Percentiles rank a stretch among this genome's conserved stretches.
Evolutionary conservation across 2,797 vertebrate species (phyloP).

Genomic region (Gymnothorax reevesii): DNA sequence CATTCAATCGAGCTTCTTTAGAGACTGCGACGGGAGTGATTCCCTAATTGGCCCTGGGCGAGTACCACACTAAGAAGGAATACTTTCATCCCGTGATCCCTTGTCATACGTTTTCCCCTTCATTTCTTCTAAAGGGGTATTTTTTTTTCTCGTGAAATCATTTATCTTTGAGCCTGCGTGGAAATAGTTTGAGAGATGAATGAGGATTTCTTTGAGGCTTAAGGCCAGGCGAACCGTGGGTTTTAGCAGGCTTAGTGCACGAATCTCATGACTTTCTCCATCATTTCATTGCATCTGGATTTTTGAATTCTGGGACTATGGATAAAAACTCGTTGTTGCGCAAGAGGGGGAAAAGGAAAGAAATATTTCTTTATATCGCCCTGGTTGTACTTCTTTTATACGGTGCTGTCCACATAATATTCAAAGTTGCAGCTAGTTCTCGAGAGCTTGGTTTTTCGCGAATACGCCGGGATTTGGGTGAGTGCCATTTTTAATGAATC

Average conservation of each 20-base stretch:
- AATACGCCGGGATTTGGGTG: constrained; percentile 69
- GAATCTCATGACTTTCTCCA: constrained; percentile 46
- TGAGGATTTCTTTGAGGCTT: background rate
- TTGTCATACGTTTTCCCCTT: background rate
- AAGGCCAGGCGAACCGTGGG: background rate
- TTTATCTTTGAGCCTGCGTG: constrained; percentile 48
- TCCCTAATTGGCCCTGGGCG: constrained; percentile 27
- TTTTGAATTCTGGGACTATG: constrained; percentile 44
- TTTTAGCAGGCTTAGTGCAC: constrained; percentile 4
- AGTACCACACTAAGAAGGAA: constrained; percentile 52
- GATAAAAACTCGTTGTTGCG: constrained; percentile 42
- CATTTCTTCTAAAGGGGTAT: background rate
- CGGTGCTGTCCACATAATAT: constrained; percentile 62
- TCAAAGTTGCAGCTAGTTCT: constrained; percentile 49
- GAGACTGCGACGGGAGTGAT: background rate
- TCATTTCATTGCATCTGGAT: constrained; percentile 28
- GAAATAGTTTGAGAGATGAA: background rate
- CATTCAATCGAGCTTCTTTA: constrained; percentile 5
- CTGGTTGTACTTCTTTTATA: constrained; percentile 70
- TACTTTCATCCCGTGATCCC: constrained; percentile 68
- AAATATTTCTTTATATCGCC: constrained; percentile 68
- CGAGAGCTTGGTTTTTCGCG: constrained; percentile 44
- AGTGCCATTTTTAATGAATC: constrained; percentile 41
- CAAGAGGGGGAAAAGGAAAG: constrained; percentile 60
- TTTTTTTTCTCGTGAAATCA: constrained; percentile 32